Base-by-base conservation (phyloP, 2,888 invertebrate species). In the Plebejus anna region DNA sequence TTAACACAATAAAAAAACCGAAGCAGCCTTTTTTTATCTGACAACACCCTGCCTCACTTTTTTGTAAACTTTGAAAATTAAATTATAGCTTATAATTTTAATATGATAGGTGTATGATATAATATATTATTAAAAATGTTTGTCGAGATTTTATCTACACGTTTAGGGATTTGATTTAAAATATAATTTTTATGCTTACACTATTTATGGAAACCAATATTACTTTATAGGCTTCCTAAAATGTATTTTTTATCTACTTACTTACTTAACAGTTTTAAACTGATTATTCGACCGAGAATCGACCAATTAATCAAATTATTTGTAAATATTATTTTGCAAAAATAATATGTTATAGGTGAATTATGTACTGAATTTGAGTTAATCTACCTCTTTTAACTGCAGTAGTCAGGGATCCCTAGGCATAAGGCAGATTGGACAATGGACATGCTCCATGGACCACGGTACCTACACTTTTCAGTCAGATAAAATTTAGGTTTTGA, bases 31-130 rank as follows among this genome's bases (percentile, higher is more conserved):
- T 90, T 89, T 89, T 91, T 87, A 89, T 86, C 90, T 90, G 89
- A 89, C 91, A 90, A 88, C 90, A 90, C 89, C 89, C 87, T 85
- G 85, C 85, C 83, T 88, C 83, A 83, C 86, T 91, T 90, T 92
- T 92, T 85, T 88, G 84, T 79, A 79, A 83, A 85, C 85, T 90
- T 90, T 86, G 87, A 90, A 94, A 92, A 94, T 92, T 93, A 91
- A 93, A 93, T 94, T 94, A 93, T 90, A 91, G 91, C 91, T 90
- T 92, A 90, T 92, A 92, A 91, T 90, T 92, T 90, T 92, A 92
- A 93, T 94, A 91, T 89, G 92, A 93, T 92, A 90, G 90, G 89
- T 90, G 90, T 88, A 85, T 91, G 90, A 92, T 89, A 90, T 91
- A 66, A 66, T 66, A 91, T 92, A 90, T 89, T 85, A 81, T 82